Conservation (phyloP, 1,140 invertebrate species). For the Drosophila rhopaloa region DNA sequence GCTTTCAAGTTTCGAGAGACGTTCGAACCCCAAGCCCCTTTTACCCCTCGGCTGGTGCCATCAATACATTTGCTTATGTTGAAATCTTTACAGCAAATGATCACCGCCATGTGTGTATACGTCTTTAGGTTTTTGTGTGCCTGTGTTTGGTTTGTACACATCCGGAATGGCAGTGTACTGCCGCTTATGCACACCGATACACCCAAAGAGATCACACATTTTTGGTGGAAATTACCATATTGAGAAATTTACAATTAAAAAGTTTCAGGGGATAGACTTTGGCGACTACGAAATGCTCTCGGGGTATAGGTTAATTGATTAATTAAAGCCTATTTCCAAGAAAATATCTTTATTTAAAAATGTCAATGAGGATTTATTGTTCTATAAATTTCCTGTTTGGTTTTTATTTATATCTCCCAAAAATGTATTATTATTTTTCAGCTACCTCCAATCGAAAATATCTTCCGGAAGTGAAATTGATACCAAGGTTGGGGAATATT, state of each 20-base stretch:
- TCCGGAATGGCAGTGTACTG: constrained; percentile 71
- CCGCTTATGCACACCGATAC: constrained; percentile 60
- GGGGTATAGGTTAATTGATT: too few relatives aligned
- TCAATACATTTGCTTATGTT: constrained; percentile 68
- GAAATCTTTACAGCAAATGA: constrained; percentile 61
- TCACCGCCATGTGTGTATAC: constrained; percentile 43
- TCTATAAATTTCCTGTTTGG: not conserved
- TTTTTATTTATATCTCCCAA: not conserved
- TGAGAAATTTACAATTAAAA: constrained; percentile 82
- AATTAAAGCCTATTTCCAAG: too few relatives aligned
- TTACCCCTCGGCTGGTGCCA: constrained; percentile 51
- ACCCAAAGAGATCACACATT: constrained; percentile 42
- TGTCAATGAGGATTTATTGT: not conserved
- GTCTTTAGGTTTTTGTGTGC: constrained; percentile 29
- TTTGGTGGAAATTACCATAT: constrained; percentile 81
- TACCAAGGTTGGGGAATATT: constrained; percentile 6
- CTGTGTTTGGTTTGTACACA: constrained; percentile 73
- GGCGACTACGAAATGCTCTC: constrained; percentile 14
- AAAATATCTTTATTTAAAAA: too few relatives aligned
- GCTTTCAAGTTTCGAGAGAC: constrained; percentile 79
- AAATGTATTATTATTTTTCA: not conserved
- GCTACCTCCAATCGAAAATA: not conserved
- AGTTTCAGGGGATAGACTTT: constrained; percentile 13
- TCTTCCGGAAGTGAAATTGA: constrained; percentile 5
- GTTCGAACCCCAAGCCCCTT: constrained; percentile 20